phyloP scores from a whole-genome alignment of 2,888 invertebrate genomes.

The Ennomos quercinarius region DNA sequence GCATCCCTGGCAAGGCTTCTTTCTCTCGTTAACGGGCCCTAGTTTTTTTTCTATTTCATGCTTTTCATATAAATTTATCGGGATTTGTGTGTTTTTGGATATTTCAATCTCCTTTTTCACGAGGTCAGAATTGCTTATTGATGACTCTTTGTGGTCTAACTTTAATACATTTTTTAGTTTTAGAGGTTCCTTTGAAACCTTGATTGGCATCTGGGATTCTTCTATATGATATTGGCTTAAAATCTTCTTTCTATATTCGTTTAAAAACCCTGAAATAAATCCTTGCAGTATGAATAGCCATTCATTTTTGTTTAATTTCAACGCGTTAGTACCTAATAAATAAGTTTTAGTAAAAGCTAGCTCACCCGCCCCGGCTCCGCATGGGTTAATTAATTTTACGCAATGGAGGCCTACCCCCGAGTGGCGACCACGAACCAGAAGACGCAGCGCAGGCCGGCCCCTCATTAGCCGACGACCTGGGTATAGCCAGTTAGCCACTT shows the following conservation, averaged over 20 bases:
- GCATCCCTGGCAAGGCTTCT: slow-evolving; percentile 33
- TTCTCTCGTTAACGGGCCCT: slow-evolving; percentile 15
- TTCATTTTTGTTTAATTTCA: neutral
- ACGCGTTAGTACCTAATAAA: neutral
- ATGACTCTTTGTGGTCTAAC: slow-evolving; percentile 3
- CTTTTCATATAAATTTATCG: neutral
- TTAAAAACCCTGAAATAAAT: slow-evolving; percentile 32
- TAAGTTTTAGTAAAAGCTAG: neutral
- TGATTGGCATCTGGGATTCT: slow-evolving; percentile 22
- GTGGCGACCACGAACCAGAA: too few species aligned
- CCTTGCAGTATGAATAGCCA: neutral
- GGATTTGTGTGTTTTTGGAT: neutral
- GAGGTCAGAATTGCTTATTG: slow-evolving; percentile 11
- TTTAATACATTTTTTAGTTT: slow-evolving; percentile 11
- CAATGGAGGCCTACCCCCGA: too few species aligned
- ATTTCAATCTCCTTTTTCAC: slow-evolving; percentile 5
- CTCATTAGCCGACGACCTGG: too few species aligned
- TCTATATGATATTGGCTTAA: slow-evolving; percentile 39
- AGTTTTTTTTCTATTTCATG: slow-evolving; percentile 30
- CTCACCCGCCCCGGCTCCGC: too few species aligned
- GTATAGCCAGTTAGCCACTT: too few species aligned
- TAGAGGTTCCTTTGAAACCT: slow-evolving; percentile 1
- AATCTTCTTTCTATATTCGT: slow-evolving; percentile 36
- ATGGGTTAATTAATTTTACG: too few species aligned
- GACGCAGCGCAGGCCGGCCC: too few species aligned